Evolutionary conservation across 2,888 invertebrate genomes (phyloP).

Genomic region (Odontothrips loti): DNA sequence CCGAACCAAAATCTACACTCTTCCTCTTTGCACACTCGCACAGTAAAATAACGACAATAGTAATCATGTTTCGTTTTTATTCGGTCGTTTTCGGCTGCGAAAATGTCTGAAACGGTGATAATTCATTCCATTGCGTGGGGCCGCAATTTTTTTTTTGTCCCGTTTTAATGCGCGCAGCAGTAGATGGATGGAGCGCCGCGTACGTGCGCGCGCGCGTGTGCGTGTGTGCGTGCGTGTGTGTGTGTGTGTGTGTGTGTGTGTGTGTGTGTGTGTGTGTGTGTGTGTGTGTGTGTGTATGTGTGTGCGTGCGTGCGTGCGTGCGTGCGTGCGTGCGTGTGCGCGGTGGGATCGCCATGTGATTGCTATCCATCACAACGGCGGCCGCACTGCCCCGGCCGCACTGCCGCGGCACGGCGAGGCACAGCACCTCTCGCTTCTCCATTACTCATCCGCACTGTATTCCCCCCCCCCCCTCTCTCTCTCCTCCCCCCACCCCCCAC

Average conservation of each 20-base stretch:
- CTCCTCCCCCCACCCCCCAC: not conserved
- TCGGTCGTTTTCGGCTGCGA: too few relatives aligned
- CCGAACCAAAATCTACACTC: too few relatives aligned
- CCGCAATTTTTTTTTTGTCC: not conserved
- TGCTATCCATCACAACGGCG: not conserved
- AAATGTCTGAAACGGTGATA: too few relatives aligned
- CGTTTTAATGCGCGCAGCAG: not conserved
- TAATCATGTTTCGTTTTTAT: too few relatives aligned
- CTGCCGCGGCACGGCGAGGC: not conserved
- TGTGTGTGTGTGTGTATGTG: conserved; percentile 6
- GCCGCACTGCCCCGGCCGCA: not conserved
- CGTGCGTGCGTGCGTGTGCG: not conserved
- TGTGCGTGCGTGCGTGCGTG: not conserved
- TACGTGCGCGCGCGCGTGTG: not conserved
- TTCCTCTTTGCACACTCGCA: not conserved
- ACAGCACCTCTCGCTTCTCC: not conserved
- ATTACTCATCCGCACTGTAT: conserved; percentile 16
- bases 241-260: not conserved
- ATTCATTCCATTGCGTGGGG: too few relatives aligned
- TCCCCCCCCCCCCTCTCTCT: not conserved
- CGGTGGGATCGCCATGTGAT: not conserved
- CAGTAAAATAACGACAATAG: too few relatives aligned
- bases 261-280: not conserved
- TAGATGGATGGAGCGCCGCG: not conserved
- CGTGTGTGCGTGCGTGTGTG: not conserved